A percentile compares a stretch with the other conserved stretches of the same genome.
phyloP scores from a whole-genome alignment of 1,140 invertebrate species.

The Zaprionus inermis region DNA sequence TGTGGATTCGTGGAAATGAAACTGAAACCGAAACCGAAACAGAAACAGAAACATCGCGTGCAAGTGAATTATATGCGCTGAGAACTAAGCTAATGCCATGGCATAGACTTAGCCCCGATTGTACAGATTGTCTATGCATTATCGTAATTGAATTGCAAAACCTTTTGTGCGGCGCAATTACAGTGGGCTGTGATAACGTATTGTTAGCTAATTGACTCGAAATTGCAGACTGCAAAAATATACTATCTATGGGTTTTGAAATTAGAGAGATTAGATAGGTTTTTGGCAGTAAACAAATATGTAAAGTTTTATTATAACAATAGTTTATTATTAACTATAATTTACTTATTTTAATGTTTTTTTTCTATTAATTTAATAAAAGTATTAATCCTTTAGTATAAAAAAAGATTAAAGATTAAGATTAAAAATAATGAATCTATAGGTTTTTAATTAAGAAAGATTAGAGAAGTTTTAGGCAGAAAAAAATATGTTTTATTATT shows the following conservation, averaged over 20 bases:
- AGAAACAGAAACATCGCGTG: not conserved
- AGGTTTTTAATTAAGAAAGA: not conserved
- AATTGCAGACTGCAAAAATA: no score
- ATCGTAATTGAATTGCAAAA: slow-evolving; percentile 4
- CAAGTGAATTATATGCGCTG: slow-evolving; percentile 5
- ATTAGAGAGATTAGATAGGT: not conserved
- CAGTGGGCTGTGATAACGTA: not conserved
- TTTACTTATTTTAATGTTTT: no score
- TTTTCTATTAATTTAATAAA: no score
- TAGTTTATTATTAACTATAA: not conserved
- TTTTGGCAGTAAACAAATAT: not conserved
- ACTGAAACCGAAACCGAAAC: not conserved
- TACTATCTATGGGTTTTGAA: not conserved
- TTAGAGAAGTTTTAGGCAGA: not conserved
- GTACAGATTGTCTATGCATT: slow-evolving; percentile 5
- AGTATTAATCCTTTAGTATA: no score
- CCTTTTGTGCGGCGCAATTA: not conserved
- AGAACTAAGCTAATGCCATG: slow-evolving; percentile 9
- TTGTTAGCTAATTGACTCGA: not conserved
- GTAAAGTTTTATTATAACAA: no score
- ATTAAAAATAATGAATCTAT: no score
- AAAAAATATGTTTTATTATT: no score
- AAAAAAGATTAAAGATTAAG: no score
- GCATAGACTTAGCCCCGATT: slow-evolving; percentile 7
- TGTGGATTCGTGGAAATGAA: slow-evolving; percentile 29